phyloP scores from a whole-genome alignment of 2,113 vertebrate genomes.

The Notothenia rossii region DNA sequence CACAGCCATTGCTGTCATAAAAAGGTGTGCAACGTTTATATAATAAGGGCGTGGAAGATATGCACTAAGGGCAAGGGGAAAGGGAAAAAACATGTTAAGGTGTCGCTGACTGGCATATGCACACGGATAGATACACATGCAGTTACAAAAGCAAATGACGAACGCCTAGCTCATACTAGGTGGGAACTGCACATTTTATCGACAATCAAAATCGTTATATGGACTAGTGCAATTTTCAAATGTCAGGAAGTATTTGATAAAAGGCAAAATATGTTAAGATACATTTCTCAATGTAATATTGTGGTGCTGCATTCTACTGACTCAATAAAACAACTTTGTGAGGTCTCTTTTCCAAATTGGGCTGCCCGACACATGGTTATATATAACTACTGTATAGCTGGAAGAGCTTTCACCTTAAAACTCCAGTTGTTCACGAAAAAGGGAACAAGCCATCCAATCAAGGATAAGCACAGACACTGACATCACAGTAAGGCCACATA shows the following conservation, averaged over 20 bases:
- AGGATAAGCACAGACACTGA: neutral
- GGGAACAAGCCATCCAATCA: neutral
- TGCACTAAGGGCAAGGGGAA: neutral
- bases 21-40: slow-evolving; percentile 10
- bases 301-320: too few species aligned
- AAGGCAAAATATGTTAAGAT: too few species aligned
- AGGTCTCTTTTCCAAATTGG: too few species aligned
- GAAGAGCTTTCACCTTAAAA: slow-evolving; percentile 29
- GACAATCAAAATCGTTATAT: too few species aligned
- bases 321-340: too few species aligned
- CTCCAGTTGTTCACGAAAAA: neutral
- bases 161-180: too few species aligned
- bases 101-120: slow-evolving; percentile 38
- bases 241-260: too few species aligned
- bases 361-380: slow-evolving; percentile 24
- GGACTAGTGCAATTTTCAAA: too few species aligned
- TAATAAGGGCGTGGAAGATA: slow-evolving; percentile 15
- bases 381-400: neutral
- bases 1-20: neutral
- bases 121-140: neutral
- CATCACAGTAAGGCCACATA: neutral
- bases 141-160: neutral
- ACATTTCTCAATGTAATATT: too few species aligned
- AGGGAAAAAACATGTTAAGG: slow-evolving; percentile 5
- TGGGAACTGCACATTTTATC: too few species aligned